Evolutionary conservation across 2,888 invertebrate species (phyloP).

Genomic region (Onthophagus sagittarius): DNA sequence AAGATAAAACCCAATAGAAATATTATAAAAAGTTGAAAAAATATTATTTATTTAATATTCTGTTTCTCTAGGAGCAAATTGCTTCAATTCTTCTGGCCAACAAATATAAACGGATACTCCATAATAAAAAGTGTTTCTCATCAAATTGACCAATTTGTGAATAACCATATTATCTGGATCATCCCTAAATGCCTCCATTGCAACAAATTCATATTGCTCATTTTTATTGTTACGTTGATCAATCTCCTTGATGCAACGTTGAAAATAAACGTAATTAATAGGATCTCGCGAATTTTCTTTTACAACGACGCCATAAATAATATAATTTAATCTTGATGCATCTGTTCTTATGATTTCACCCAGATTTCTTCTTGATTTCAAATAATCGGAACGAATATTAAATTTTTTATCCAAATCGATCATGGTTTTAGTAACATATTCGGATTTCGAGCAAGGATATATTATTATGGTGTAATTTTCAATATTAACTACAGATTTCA

Average conservation of each 20-base stretch:
- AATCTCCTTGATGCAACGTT: slow-evolving; percentile 31
- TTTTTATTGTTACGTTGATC: slow-evolving; percentile 23
- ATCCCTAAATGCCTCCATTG: slow-evolving; percentile 33
- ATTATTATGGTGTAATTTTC: slow-evolving; percentile 38
- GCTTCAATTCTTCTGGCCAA: slow-evolving; percentile 28
- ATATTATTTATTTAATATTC: not conserved
- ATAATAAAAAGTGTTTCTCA: slow-evolving; percentile 34
- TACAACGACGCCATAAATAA: slow-evolving; percentile 36
- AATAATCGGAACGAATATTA: slow-evolving; percentile 35
- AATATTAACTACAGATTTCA: slow-evolving; percentile 35
- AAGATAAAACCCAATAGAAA: too few species aligned
- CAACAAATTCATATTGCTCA: slow-evolving; percentile 30
- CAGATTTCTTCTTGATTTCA: slow-evolving; percentile 26
- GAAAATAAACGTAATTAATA: slow-evolving; percentile 31
- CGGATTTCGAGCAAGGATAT: slow-evolving; percentile 40
- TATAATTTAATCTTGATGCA: slow-evolving; percentile 22
- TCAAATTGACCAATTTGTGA: slow-evolving; percentile 40
- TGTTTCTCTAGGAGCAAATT: slow-evolving; percentile 18
- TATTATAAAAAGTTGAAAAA: not conserved
- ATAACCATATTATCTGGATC: slow-evolving; percentile 33
- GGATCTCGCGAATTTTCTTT: slow-evolving; percentile 26
- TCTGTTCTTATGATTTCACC: slow-evolving; percentile 35
- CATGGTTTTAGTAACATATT: slow-evolving; percentile 36
- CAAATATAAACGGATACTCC: slow-evolving; percentile 39
- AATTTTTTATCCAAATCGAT: slow-evolving; percentile 37